Conservation (phyloP, 23 tunicate species). For the Ascidia mentula region DNA sequence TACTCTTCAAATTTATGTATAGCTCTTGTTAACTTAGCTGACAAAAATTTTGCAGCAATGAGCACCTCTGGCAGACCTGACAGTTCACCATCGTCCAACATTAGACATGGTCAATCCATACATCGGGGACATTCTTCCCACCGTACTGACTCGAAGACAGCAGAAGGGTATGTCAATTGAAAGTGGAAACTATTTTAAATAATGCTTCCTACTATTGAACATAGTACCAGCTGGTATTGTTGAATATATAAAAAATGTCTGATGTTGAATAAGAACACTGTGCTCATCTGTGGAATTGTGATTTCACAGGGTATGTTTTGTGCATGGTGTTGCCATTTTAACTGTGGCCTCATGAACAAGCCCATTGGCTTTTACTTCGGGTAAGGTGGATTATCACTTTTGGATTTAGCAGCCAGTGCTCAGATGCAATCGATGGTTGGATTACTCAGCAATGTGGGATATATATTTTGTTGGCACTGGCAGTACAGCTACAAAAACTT, state of each 20-base stretch:
- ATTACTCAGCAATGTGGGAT: not conserved
- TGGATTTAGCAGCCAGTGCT: not conserved
- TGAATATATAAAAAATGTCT: not conserved
- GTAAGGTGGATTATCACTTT: not conserved
- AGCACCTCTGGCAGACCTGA: not conserved
- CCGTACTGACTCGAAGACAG: not conserved
- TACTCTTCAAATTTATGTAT: too few relatives aligned
- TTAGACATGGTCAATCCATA: not conserved
- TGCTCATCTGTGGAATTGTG: not conserved
- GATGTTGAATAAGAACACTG: not conserved
- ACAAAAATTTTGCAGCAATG: constrained; percentile 25
- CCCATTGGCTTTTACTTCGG: not conserved
- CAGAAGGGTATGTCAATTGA: constrained; percentile 29
- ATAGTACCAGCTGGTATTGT: not conserved
- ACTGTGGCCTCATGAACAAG: not conserved
- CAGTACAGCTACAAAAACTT: not conserved
- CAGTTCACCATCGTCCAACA: not conserved
- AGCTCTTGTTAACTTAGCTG: too few relatives aligned
- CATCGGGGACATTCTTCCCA: constrained; percentile 17
- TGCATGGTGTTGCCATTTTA: not conserved
- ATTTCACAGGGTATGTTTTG: not conserved
- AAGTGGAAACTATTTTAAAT: too few relatives aligned
- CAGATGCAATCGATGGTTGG: not conserved
- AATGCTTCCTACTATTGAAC: too few relatives aligned
- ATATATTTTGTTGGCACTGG: too few relatives aligned